phyloP scores from a whole-genome alignment of 2,888 invertebrate genomes.

The Peribatodes rhomboidaria region DNA sequence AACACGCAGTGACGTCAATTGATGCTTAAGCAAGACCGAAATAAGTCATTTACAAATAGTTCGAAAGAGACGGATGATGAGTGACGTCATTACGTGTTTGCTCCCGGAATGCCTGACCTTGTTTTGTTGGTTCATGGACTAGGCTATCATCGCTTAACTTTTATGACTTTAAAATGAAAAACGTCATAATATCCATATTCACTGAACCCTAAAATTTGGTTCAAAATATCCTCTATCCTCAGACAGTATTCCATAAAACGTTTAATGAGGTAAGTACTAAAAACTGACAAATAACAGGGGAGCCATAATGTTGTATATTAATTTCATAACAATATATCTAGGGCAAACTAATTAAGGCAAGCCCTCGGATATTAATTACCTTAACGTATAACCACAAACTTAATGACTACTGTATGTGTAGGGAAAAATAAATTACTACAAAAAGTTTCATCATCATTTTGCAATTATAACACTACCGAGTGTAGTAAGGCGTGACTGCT shows the following conservation, averaged over 20 bases:
- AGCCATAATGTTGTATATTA: conserved; percentile 15
- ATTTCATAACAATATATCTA: conserved; percentile 7
- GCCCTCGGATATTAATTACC: conserved; percentile 8
- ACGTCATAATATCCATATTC: no score
- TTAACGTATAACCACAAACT: neutral
- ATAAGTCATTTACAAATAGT: no score
- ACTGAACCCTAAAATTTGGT: neutral
- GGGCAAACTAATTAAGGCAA: conserved; percentile 13
- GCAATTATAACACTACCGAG: neutral
- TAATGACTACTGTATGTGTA: neutral
- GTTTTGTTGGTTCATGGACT: no score
- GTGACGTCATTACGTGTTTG: no score
- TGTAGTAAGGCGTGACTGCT: neutral
- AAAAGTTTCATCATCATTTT: neutral
- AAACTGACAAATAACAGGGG: conserved; percentile 11
- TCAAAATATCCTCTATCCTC: neutral
- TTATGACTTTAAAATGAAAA: no score
- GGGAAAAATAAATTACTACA: neutral
- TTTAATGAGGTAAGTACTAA: neutral
- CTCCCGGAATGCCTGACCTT: no score
- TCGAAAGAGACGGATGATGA: no score
- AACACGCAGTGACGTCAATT: no score
- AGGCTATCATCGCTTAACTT: no score
- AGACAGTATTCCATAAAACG: neutral
- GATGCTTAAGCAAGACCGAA: no score